phyloP scores from a whole-genome alignment of 2,797 vertebrate genomes.

The Pangasius mekongensis region DNA sequence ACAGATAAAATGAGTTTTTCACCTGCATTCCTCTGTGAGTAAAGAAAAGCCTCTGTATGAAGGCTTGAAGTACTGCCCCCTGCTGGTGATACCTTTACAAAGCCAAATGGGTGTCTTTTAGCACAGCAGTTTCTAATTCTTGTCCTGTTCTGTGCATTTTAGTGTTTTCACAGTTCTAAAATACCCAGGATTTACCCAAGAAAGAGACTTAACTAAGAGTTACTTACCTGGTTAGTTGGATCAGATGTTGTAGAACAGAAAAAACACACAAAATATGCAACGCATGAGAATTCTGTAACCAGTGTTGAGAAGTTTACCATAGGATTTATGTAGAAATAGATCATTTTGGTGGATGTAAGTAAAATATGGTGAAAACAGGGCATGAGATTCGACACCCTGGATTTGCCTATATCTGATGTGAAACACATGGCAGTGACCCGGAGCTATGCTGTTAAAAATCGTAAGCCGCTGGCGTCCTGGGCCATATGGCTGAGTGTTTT shows the following conservation, averaged over 20 bases:
- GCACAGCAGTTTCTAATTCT: not conserved
- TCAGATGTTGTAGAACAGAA: not conserved
- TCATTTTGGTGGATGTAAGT: not conserved
- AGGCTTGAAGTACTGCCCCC: conserved; percentile 37
- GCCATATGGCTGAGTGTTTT: conserved; percentile 39
- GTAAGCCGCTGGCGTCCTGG: conserved; percentile 34
- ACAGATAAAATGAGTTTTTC: conserved; percentile 2
- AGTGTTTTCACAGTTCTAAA: not conserved
- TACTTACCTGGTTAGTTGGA: not conserved
- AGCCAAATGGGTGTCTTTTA: not conserved
- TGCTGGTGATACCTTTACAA: conserved; percentile 27
- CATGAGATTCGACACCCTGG: not conserved
- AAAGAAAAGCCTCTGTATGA: not conserved
- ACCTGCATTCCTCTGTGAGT: conserved; percentile 20
- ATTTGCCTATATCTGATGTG: conserved; percentile 29
- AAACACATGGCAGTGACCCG: conserved; percentile 56
- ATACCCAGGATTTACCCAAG: not conserved
- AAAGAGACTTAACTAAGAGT: too few species aligned
- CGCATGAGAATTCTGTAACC: not conserved
- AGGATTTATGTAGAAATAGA: not conserved
- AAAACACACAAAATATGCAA: not conserved
- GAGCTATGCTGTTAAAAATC: conserved; percentile 37
- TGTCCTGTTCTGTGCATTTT: not conserved
- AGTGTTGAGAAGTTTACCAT: too few species aligned
- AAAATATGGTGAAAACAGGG: not conserved